Percentiles rank a stretch among this genome's conserved stretches.
phyloP scores from a whole-genome alignment of 2,797 vertebrate genomes.

The Pteropus rufus region DNA sequence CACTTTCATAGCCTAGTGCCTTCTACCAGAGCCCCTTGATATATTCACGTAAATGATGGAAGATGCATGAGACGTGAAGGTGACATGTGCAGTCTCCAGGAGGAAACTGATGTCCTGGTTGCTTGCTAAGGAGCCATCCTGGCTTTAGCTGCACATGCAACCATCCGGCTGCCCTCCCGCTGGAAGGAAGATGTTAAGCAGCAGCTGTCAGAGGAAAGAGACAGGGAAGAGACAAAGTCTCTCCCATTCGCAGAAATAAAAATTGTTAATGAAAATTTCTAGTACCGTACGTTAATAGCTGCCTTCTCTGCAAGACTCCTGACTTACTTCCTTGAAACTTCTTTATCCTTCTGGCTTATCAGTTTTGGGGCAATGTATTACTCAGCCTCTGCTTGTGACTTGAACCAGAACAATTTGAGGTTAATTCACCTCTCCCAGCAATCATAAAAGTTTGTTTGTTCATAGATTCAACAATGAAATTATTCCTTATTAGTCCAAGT shows the following conservation, averaged over 20 bases:
- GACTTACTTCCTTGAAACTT: constrained; percentile 66
- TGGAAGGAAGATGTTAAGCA: constrained; percentile 69
- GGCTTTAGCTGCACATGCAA: not conserved
- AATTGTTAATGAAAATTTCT: constrained; percentile 44
- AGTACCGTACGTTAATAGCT: not conserved
- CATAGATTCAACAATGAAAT: constrained; percentile 56
- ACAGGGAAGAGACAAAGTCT: not conserved
- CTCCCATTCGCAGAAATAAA: constrained; percentile 57
- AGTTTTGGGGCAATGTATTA: constrained; percentile 45
- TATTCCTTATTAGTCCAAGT: constrained; percentile 63
- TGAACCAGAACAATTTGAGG: constrained; percentile 61
- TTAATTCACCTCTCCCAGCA: constrained; percentile 63
- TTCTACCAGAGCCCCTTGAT: constrained; percentile 31
- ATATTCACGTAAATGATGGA: constrained; percentile 46
- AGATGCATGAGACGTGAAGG: constrained; percentile 25
- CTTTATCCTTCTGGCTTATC: constrained; percentile 61
- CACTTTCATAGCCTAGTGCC: constrained; percentile 44
- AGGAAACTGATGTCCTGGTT: constrained; percentile 18
- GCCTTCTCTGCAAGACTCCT: constrained; percentile 49
- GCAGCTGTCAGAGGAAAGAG: constrained; percentile 72
- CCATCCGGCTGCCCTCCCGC: constrained; percentile 57
- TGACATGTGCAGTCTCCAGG: constrained; percentile 41
- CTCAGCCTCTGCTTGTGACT: constrained; percentile 12
- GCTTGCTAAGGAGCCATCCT: constrained; percentile 49
- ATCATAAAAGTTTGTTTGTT: constrained; percentile 65